These are phyloP conservation scores for Craterocephalus amniculus DNA, from an alignment of 2,797 vertebrate genomes.

Conservation along the genomic window DNA sequence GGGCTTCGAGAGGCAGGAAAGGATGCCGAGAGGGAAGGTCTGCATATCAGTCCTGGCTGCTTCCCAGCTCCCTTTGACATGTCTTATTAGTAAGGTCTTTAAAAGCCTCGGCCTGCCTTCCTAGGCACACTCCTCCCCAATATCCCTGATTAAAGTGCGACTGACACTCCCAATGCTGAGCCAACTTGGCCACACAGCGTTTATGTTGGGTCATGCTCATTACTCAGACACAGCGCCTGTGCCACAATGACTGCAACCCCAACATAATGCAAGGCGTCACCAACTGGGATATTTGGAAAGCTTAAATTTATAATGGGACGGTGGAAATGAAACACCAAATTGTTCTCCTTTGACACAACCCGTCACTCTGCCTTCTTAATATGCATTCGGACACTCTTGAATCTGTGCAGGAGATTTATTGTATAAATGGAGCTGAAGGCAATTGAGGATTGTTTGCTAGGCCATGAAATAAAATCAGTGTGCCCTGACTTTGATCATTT, in stretches of 20 bases:
- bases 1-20: slow-evolving; percentile 40
- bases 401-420: slow-evolving; percentile 54
- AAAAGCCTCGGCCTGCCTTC: slow-evolving; percentile 76
- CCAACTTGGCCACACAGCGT: slow-evolving; percentile 78
- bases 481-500: slow-evolving; percentile 56
- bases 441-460: slow-evolving; percentile 56
- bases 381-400: slow-evolving; percentile 39
- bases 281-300: slow-evolving; percentile 59
- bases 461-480: slow-evolving; percentile 44
- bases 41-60: slow-evolving; percentile 69
- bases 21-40: slow-evolving; percentile 54
- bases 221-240: slow-evolving; percentile 72
- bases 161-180: slow-evolving; percentile 67
- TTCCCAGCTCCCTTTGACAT: slow-evolving; percentile 74
- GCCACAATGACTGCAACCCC: slow-evolving; percentile 43
- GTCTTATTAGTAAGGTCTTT: slow-evolving; percentile 82
- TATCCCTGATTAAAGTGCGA: slow-evolving; percentile 83
- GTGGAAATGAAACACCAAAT: slow-evolving; percentile 62
- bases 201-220: slow-evolving; percentile 81
- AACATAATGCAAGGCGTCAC: slow-evolving; percentile 54
- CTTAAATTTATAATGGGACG: slow-evolving; percentile 61
- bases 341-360: slow-evolving; percentile 63
- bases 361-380: slow-evolving; percentile 53
- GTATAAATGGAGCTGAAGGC: slow-evolving; percentile 34
- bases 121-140: slow-evolving; percentile 74